These are phyloP conservation scores for Motacilla tschutschensis DNA, from an alignment of 2,113 vertebrate genomes.

Conservation along the genomic window DNA sequence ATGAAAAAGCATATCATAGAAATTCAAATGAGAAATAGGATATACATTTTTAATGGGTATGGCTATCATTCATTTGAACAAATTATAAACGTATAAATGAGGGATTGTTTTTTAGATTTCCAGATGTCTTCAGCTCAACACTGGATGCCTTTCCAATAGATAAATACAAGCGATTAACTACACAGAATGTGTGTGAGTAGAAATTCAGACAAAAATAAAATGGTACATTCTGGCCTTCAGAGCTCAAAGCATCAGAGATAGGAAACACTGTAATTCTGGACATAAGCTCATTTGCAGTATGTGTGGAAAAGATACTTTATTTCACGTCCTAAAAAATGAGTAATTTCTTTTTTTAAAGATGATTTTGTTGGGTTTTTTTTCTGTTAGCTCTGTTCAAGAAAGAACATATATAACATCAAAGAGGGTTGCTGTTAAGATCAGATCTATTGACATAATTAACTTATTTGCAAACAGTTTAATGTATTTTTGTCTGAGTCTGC, in stretches of 20 bases:
- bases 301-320: not conserved
- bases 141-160: constrained; percentile 18
- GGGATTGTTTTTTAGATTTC: constrained; percentile 28
- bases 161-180: not conserved
- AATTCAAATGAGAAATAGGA: constrained; percentile 56
- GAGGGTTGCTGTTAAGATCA: not conserved
- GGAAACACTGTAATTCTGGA: not conserved
- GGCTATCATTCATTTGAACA: constrained; percentile 48
- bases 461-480: constrained; percentile 60
- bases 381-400: not conserved
- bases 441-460: constrained; percentile 39
- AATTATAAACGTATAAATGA: constrained; percentile 42
- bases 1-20: constrained; percentile 34
- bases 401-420: not conserved
- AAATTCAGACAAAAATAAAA: constrained; percentile 27
- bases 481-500: constrained; percentile 35
- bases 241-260: not conserved
- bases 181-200: not conserved
- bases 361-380: not conserved
- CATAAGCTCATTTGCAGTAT: not conserved
- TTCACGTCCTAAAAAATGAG: not conserved
- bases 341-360: not conserved
- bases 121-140: constrained; percentile 1
- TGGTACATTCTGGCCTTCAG: not conserved
- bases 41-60: constrained; percentile 52